These are phyloP conservation scores for Spilosoma lubricipeda DNA, from an alignment of 2,888 invertebrate species.

Conservation along the genomic window DNA sequence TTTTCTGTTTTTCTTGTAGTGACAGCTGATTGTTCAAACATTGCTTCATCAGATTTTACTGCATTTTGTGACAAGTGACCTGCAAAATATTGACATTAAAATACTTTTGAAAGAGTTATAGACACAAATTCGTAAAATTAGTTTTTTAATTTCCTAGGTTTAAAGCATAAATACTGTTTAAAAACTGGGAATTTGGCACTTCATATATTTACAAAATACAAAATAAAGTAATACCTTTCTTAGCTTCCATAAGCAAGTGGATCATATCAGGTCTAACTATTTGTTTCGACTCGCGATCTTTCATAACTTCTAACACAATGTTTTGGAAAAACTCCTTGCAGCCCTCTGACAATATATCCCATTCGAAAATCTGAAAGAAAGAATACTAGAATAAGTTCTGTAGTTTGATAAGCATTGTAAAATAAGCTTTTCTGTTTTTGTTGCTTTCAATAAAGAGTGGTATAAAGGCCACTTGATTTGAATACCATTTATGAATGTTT, in stretches of 20 bases:
- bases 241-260: conserved; percentile 84
- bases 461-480: too few species aligned
- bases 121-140: too few species aligned
- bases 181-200: not conserved
- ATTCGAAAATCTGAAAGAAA: not conserved
- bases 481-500: not conserved
- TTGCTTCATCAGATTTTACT: conserved; percentile 26
- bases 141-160: too few species aligned
- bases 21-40: conserved; percentile 59
- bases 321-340: conserved; percentile 66
- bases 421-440: conserved; percentile 21
- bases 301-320: conserved; percentile 72
- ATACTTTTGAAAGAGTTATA: not conserved
- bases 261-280: conserved; percentile 84
- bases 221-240: conserved; percentile 64
- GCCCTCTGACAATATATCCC: not conserved
- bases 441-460: conserved; percentile 4
- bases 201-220: not conserved
- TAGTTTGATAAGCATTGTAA: not conserved
- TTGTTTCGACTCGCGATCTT: conserved; percentile 64
- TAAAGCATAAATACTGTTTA: not conserved
- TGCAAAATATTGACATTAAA: conserved; percentile 1
- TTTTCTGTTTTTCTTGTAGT: not conserved
- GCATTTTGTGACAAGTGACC: conserved; percentile 7
- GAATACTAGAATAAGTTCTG: conserved; percentile 13